Evolutionary conservation across 2,888 invertebrate genomes (phyloP).

Genomic region (Drosophila infuscata): DNA sequence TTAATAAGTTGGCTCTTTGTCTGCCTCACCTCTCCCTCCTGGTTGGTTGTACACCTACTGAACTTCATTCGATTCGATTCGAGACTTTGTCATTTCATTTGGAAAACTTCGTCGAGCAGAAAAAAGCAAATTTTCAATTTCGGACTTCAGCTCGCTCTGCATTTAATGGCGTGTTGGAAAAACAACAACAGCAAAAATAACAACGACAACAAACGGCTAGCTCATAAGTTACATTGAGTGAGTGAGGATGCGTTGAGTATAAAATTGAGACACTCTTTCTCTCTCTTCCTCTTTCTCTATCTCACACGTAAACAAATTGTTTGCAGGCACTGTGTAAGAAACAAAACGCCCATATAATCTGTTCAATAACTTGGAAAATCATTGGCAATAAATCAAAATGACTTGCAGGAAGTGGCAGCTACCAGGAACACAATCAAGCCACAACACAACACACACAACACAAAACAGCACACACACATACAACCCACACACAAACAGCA

Average conservation of each 20-base stretch:
- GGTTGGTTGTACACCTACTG: conserved; percentile 9
- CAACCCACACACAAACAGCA: conserved; percentile 19
- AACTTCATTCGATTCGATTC: conserved; percentile 33
- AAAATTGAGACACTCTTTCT: conserved; percentile 17
- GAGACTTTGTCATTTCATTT: conserved; percentile 74
- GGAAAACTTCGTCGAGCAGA: conserved; percentile 72
- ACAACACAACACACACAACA: conserved; percentile 3
- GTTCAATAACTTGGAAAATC: conserved; percentile 85
- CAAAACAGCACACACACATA: neutral
- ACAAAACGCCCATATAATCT: conserved; percentile 81
- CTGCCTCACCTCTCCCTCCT: neutral
- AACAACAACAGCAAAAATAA: neutral
- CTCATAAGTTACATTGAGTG: conserved; percentile 54
- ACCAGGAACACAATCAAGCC: conserved; percentile 36
- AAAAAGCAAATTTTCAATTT: conserved; percentile 75
- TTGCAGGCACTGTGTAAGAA: conserved; percentile 59
- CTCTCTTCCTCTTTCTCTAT: neutral
- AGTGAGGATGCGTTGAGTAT: conserved; percentile 18
- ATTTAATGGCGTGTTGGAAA: conserved; percentile 66
- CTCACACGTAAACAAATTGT: conserved; percentile 76
- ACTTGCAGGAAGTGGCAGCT: conserved; percentile 74
- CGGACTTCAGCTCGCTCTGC: conserved; percentile 49
- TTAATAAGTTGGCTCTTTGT: conserved; percentile 6
- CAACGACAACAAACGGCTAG: conserved; percentile 44
- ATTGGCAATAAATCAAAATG: conserved; percentile 84